phyloP scores from a whole-genome alignment of 2,888 invertebrate species.

The Pristionchus japonicus region DNA sequence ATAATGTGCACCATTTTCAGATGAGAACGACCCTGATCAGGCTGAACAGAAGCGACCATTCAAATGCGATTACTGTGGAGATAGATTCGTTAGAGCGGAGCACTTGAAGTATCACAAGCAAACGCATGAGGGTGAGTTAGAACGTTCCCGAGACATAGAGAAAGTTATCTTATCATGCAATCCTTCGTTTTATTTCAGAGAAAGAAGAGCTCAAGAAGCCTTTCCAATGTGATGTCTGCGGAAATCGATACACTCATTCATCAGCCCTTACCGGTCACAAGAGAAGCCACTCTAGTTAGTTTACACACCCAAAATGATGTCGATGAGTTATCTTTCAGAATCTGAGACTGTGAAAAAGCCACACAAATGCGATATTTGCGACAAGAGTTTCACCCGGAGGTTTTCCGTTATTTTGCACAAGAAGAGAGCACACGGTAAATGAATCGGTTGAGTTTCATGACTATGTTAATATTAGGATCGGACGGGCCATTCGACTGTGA shows the following conservation, averaged over 20 bases:
- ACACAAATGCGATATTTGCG: not conserved
- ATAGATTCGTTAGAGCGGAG: no score
- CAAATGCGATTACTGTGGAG: no score
- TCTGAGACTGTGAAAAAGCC: not conserved
- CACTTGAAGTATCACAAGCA: no score
- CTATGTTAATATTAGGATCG: no score
- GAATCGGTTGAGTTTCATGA: no score
- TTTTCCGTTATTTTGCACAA: not conserved
- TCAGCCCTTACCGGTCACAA: no score
- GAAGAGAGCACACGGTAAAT: not conserved
- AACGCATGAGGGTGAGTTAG: not conserved
- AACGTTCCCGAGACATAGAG: no score
- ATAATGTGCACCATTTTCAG: no score
- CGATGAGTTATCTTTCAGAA: not conserved
- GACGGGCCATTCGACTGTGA: no score
- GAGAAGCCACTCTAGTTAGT: not conserved
- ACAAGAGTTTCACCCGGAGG: not conserved
- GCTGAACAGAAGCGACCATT: no score
- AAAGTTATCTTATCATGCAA: not conserved
- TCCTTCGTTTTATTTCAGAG: not conserved
- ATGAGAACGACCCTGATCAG: no score
- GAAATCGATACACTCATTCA: not conserved
- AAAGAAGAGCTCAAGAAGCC: not conserved
- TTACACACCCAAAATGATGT: not conserved
- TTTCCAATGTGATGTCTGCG: not conserved